Evolutionary conservation across 2,113 vertebrate species (phyloP).

Genomic region (Pollimyrus isidori): DNA sequence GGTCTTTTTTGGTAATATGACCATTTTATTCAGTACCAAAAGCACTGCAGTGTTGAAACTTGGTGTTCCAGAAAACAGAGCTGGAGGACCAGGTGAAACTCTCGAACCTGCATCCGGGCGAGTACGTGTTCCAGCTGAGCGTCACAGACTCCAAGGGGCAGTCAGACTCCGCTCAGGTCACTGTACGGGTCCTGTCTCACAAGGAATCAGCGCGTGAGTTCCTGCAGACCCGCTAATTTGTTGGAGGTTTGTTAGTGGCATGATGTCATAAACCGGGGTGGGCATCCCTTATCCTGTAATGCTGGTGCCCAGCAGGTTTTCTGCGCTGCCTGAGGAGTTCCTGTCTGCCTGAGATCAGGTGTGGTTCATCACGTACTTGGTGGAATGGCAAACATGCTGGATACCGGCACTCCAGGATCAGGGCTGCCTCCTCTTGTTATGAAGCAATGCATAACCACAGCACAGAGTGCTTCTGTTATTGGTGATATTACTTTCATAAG

Average conservation of each 20-base stretch:
- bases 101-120: constrained; percentile 63
- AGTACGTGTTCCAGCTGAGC: constrained; percentile 69
- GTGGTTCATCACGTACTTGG: neutral
- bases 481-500: neutral
- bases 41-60: neutral
- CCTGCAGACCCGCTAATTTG: neutral
- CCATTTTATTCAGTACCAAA: neutral
- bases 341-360: neutral
- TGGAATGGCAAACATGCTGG: neutral
- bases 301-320: neutral
- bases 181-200: constrained; percentile 64
- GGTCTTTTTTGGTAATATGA: neutral
- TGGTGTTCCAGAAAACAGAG: constrained; percentile 53
- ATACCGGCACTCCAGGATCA: neutral
- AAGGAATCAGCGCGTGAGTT: constrained; percentile 70
- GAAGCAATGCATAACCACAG: neutral
- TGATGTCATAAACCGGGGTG: neutral
- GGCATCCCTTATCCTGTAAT: neutral
- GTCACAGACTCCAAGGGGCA: constrained; percentile 55
- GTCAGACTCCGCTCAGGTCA: constrained; percentile 52
- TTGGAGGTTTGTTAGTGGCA: neutral
- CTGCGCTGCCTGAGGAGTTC: neutral
- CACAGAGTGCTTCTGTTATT: neutral
- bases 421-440: neutral
- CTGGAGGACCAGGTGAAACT: constrained; percentile 57